Base-by-base conservation (phyloP, 2,797 vertebrate species). In the Danio aesculapii region DNA sequence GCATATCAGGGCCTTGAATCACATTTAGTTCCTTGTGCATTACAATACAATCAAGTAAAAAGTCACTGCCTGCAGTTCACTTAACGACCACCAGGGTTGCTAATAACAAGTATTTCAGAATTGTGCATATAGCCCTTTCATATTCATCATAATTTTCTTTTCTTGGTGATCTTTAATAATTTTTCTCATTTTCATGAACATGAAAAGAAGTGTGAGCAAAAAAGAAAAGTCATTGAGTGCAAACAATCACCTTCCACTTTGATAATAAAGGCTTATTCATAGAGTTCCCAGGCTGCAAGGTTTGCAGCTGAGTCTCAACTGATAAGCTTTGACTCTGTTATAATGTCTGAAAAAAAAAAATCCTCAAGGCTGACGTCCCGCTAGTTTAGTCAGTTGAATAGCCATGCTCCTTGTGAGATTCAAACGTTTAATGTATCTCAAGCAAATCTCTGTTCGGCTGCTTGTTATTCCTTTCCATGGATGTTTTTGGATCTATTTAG, bases 211-310 rank as follows among this genome's bases (percentile, higher is more conserved):
- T 13, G 53, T 21, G 14, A 7, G 5, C 57, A 30, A 61, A 30
- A 49, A n/a, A 46, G 17, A 63, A 49, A 19, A 74, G 21, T 53
- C 3, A 0, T 14, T 66, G 43, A 47, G 70, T 55, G 14, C 77
- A 80, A 64, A 80, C 58, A 73, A 39, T 73, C 59, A 64, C 19
- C 16, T 47, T 62, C 14, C 10, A 53, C 30, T 62, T 30, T 46
- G 68, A 50, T 49, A 67, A 49, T 41, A 72, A 81, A 81, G 19
- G 7, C 43, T 66, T 81, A 47, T 74, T 81, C 70, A 73, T 17
- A 64, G 59, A 21, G 50, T 47, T 47, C 16, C 7, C 19, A 17
- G 16, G 44, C 12, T 58, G 70, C 44, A 67, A 58, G 61, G 62
- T 66, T 74, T 66, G 50, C 41, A 39, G 50, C 61, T 63, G 58